Conservation (phyloP, 2,113 vertebrate genomes). For the Todiramphus chloris region DNA sequence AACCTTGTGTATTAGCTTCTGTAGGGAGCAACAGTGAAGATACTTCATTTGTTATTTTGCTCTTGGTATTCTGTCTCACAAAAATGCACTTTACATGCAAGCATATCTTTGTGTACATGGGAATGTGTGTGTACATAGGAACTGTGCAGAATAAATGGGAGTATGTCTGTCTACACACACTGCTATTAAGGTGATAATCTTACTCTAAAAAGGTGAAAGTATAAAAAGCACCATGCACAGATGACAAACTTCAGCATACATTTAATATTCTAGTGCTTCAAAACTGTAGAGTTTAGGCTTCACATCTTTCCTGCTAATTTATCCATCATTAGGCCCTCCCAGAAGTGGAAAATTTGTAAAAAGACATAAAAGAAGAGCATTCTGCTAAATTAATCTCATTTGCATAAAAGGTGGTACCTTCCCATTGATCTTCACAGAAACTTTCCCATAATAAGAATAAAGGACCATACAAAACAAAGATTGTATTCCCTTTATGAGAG, state of each 20-base stretch:
- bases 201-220: background rate
- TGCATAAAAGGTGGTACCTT: background rate
- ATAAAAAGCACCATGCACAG: background rate
- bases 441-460: background rate
- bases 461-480: background rate
- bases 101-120: accelerated
- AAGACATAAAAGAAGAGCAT: background rate
- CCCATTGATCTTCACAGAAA: background rate
- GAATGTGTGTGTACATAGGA: background rate
- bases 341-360: background rate
- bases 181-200: background rate
- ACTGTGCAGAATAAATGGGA: background rate
- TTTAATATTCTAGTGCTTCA: background rate
- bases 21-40: background rate
- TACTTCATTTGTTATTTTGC: background rate
- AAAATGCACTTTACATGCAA: background rate
- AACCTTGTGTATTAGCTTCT: background rate
- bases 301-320: background rate
- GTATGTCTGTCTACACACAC: background rate
- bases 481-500: background rate
- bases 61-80: background rate
- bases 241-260: background rate
- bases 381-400: background rate
- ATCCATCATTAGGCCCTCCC: background rate
- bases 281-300: background rate